Evolutionary conservation across 2,797 vertebrate genomes (phyloP), one percentile per base, ranked within the genome.

Genomic region (Microcaecilia unicolor): DNA sequence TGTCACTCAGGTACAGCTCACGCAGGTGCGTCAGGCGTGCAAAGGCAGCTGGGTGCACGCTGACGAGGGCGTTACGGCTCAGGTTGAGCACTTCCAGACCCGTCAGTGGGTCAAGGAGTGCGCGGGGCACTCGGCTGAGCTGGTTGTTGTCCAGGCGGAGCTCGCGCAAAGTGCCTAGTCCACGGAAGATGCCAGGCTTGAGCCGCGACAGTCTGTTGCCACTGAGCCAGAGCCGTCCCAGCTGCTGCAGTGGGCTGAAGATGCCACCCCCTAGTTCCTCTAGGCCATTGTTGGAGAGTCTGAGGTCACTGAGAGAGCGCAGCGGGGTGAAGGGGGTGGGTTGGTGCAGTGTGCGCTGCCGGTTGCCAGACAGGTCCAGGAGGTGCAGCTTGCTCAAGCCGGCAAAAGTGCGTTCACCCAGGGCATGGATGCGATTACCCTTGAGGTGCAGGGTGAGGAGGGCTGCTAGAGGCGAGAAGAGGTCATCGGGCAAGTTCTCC

Each of bases 391-490:
- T 92, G 29, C 75, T 61, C 44, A 98, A 76, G 26, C 85, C 84
- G 0, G 72, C 64, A 27, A 98, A 94, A 1, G 90, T 83, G 3
- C 87, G 81, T 6, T 78, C 86, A 67, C 92, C 89, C 41, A 98
- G 80, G 50, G 87, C 82, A 32, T 72, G 85, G 50, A 98, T 81
- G 37, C 82, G 77, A 65, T 98, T 98, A 18, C 82, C 82, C 43
- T 98, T 93, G 51, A 98, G 64, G 14, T 96, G 93, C 25, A 97
- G 79, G 48, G 93, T 92, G 18, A 91, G 86, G 28, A 98, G 50
- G 53, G 81, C 87, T 2, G 74, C 56, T 53, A 95, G 38, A 27
- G 76, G 79, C 21, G 84, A 79, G 46, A 98, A 97, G 34, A 81
- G 84, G 3, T 87, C 84, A 16, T 93, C 90, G 1, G 85, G 83